Base-by-base conservation (phyloP, 2,888 invertebrate species). In the Leptinotarsa rubiginosa region DNA sequence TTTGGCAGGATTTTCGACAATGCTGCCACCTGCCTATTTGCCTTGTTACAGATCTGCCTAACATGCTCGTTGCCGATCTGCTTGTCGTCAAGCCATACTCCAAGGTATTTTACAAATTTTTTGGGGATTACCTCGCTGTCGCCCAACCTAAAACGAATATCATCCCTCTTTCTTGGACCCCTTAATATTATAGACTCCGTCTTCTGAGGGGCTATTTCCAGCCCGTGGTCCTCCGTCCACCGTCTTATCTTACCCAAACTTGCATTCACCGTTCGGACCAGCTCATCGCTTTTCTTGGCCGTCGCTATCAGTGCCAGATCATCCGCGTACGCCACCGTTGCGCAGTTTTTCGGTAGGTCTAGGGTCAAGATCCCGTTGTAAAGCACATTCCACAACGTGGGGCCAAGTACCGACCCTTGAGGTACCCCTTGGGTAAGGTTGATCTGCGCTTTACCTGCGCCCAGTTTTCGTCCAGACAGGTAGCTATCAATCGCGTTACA, bases 341-440 rank as follows among this genome's bases (percentile, higher is more conserved):
- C n/a, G 10, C 54, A 54, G 54, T 54, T 54, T 10, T 10, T 54
- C 10, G 54, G n/a, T 10, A 54, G 10, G n/a, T 54, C 54, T 5
- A 20, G 54, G 16, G n/a, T 10, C 18, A 54, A 22, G 13, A 74
- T 47, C 18, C 65, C 65, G 25, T 73, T 54, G 54, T 75, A 75
- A 25, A 73, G 18, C 5, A 74, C 65, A 64, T 76, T 76, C 75
- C 77, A 75, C 56, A 77, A 31, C 10, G 54, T 47, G 20, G 75
- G 70, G 20, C 75, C 75, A 1, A 77, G 47, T 13, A 75, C 74
- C 10, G 72, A 74, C 10, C 75, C 77, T 68, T 77, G 76, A 56
- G 74, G 68, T 4, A 72, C 70, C 13, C 74, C 78, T 16, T 52
- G 47, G 16, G 20, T 18, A 10, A 54, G 20, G 16, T 54, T n/a